Conservation (phyloP, 2,888 invertebrate genomes). For the Gerris lacustris region DNA sequence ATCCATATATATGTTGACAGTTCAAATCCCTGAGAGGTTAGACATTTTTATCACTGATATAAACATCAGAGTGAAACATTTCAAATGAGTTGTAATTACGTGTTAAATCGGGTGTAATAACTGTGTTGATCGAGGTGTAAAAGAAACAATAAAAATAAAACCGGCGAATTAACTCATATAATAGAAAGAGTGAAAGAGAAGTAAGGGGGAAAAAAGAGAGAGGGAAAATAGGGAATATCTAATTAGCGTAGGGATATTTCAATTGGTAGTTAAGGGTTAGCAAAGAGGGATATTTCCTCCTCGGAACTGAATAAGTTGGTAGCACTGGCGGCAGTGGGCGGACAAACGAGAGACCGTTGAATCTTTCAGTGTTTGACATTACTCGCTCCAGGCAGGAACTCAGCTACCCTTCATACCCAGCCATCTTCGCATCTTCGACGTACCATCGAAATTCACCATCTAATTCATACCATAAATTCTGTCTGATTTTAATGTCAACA, state of each 20-base stretch:
- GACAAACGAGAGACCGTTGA: constrained; percentile 1
- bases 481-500: no score
- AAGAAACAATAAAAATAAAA: constrained; percentile 7
- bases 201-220: not conserved
- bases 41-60: no score
- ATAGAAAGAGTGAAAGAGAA: constrained; percentile 2
- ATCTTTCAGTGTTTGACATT: constrained; percentile 2
- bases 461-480: no score
- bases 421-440: no score
- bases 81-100: no score
- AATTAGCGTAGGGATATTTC: constrained; percentile 8
- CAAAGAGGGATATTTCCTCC: not conserved
- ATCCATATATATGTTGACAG: no score
- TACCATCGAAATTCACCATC: no score
- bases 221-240: not conserved
- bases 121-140: not conserved
- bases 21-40: no score
- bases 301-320: not conserved
- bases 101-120: no score
- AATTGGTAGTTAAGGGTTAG: not conserved
- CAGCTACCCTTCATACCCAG: no score
- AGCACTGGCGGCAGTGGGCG: not conserved
- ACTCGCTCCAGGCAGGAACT: no score
- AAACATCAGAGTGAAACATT: no score
- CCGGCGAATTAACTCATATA: not conserved